Evolutionary conservation across 2,797 vertebrate genomes (phyloP), one percentile per base, ranked within the genome.

Genomic region (Buphagus erythrorhynchus): DNA sequence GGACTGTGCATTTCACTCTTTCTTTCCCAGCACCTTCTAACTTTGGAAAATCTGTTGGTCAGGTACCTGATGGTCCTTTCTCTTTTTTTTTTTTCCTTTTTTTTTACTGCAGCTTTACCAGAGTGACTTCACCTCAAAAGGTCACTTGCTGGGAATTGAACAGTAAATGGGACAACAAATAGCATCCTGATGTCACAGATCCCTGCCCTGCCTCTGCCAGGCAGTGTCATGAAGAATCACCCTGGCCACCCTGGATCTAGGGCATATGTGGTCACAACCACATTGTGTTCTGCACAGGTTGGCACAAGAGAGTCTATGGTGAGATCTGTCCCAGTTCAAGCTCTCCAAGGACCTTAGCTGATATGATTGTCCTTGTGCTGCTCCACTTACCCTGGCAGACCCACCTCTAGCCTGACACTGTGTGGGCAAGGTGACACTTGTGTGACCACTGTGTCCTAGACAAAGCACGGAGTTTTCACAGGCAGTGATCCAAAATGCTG

Each of bases 211-310:
- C 18, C 49, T 42, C 48, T 59, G 36, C 67, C 46, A 46, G 54
- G 33, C 36, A 24, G 11, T 19, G 49, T 22, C 8, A 2, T 16
- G 33, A 31, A 43, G 68, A 28, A 65, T 9, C 74, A 43, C 10
- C 8, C 35, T 1, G 4, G 18, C 9, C 52, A 49, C 43, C 24
- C 26, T 55, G 40, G 42, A 55, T 52, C 54, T 22, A 13, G 62
- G 51, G 38, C 33, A 24, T 35, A 18, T 2, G 0, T 38, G 52
- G 29, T 40, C 40, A 59, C 63, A 68, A 5, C 31, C 52, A 45
- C 4, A 2, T 0, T 0, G 54, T 0, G 54, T 21, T 59, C 75
- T 86, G 58, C 58, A 49, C 17, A 35, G 42, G 4, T 1, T 69
- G 51, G 18, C 74, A 71, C 3, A 2, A 33, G 12, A 1, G 1